A percentile compares a stretch with the other conserved stretches of the same genome.
Conservation (phyloP, 1,140 invertebrate genomes). For the Drosophila auraria region DNA sequence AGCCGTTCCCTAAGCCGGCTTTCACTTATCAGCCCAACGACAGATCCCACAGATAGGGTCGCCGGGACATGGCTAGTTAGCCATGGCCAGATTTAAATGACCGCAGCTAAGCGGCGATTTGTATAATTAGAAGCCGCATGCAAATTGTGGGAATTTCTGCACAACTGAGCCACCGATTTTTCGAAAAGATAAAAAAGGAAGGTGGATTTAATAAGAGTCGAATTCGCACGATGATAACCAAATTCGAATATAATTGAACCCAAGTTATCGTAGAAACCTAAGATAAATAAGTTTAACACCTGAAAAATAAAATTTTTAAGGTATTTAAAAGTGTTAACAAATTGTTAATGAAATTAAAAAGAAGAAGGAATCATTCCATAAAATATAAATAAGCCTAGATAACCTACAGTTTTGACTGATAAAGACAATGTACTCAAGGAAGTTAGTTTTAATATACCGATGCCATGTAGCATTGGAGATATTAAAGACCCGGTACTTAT, state of each 20-base stretch:
- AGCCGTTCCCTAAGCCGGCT: constrained; percentile 74
- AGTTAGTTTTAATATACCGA: no score
- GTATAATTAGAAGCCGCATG: constrained; percentile 82
- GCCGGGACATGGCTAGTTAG: constrained; percentile 67
- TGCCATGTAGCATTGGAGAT: no score
- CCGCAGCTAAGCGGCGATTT: constrained; percentile 79
- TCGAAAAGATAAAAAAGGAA: neutral
- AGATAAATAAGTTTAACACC: no score
- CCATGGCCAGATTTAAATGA: constrained; percentile 81
- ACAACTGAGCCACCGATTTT: constrained; percentile 18
- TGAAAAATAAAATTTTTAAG: no score
- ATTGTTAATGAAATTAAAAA: no score
- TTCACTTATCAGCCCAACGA: constrained; percentile 68
- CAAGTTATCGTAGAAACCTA: no score
- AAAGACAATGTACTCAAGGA: no score
- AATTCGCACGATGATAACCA: constrained; percentile 13
- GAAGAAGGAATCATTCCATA: no score
- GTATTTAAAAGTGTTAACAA: no score
- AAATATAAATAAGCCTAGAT: no score
- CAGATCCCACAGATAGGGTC: constrained; percentile 39
- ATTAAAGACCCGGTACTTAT: no score
- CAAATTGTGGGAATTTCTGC: constrained; percentile 76
- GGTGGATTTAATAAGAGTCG: constrained; percentile 3
- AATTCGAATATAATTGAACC: neutral
- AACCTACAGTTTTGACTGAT: no score